phyloP scores from a whole-genome alignment of 2,888 invertebrate genomes.

The Erebia aethiops region DNA sequence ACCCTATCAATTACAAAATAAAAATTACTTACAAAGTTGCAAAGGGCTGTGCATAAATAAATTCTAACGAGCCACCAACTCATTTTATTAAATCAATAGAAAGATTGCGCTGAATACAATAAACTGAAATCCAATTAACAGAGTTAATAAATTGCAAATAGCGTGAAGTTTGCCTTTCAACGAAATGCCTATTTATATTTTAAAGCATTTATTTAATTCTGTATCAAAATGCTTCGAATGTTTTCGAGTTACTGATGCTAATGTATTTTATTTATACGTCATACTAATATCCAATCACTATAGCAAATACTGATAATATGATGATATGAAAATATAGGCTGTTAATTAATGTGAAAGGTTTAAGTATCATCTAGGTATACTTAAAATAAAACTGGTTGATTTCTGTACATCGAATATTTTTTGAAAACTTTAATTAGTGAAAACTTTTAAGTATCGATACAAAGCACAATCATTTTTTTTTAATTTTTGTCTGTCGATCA shows the following conservation, averaged over 20 bases:
- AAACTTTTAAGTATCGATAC: too few species aligned
- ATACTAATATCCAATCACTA: background rate
- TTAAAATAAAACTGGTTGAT: too few species aligned
- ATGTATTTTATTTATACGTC: background rate
- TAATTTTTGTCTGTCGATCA: too few species aligned
- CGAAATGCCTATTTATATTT: constrained; percentile 31
- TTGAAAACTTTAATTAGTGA: too few species aligned
- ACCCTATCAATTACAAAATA: background rate
- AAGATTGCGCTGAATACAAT: constrained; percentile 37
- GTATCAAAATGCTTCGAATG: constrained; percentile 5
- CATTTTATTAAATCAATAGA: constrained; percentile 36
- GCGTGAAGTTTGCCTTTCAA: constrained; percentile 36
- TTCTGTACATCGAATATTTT: too few species aligned
- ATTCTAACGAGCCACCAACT: constrained; percentile 29
- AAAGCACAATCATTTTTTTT: too few species aligned
- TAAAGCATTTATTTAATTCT: constrained; percentile 22
- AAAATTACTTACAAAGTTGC: constrained; percentile 32
- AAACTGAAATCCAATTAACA: constrained; percentile 39
- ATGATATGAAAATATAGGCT: too few species aligned
- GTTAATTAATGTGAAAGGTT: too few species aligned
- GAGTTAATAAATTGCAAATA: constrained; percentile 40
- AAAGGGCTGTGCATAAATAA: constrained; percentile 29
- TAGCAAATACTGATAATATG: background rate
- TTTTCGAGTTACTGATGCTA: background rate
- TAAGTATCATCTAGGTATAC: too few species aligned